Base-by-base conservation (phyloP, 2,888 invertebrate genomes). In the Cheiracanthium punctorium region DNA sequence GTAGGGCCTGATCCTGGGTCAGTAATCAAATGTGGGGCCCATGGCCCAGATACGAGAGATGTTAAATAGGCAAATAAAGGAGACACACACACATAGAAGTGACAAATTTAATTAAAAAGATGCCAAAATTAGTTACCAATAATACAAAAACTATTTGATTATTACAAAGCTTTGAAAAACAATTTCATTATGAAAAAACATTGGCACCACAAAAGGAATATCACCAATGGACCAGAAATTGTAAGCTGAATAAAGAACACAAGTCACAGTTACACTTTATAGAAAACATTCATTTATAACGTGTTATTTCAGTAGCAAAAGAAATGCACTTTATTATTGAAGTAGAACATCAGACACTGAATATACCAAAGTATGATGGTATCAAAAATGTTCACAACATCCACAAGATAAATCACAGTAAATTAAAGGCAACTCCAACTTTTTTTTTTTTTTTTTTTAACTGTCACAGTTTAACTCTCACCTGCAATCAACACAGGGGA, bases 51-150 rank as follows among this genome's bases (percentile, higher is more conserved):
- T n/a, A n/a, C n/a, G n/a, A n/a, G n/a, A n/a, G n/a, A n/a, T n/a
- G n/a, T n/a, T n/a, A n/a, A n/a, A n/a, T n/a, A n/a, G n/a, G n/a
- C n/a, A n/a, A 14, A 28, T 64, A 28, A 30, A 69, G 4, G 33
- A n/a, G 4, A 17, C 20, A 20, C 5, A 37, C 69, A 33, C 4
- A 69, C 72, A 84, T 67, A 67, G 77, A 84, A 84, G 73, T 77
- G 82, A 82, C 82, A 84, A 73, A 33, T 85, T 85, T 85, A 80
- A 85, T 80, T 80, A 80, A 85, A 85, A 85, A 85, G 85, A 85
- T 80, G 85, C 85, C 85, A 79, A 80, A 85, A 85, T 85, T 79
- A 80, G 85, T 85, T 85, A 72, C 43, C 71, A 43, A 72, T 41
- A 48, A 72, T 73, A 85, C 79, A 80, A 85, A 79, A 84, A 84